These are phyloP conservation scores for Nannoperca australis DNA, from an alignment of 2,797 vertebrate genomes.

Conservation along the genomic window DNA sequence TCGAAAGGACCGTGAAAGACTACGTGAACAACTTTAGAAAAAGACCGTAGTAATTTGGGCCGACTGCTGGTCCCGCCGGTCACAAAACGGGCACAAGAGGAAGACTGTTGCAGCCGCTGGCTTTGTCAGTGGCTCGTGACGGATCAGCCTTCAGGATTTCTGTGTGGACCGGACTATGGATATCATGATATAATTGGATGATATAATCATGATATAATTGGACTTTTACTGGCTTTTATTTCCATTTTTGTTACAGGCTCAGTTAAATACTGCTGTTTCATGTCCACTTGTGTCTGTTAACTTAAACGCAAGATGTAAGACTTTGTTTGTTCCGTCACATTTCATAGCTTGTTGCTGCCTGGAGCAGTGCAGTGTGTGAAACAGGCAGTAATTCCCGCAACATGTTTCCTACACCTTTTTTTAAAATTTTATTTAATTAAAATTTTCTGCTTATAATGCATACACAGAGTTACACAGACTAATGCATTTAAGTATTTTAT, in stretches of 20 bases:
- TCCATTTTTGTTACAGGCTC: conserved; percentile 29
- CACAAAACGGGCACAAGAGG: conserved; percentile 15
- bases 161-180: conserved; percentile 24
- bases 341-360: conserved; percentile 48
- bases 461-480: conserved; percentile 2
- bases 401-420: background rate
- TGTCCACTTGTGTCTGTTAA: conserved; percentile 12
- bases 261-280: conserved; percentile 3
- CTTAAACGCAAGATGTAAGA: conserved; percentile 19
- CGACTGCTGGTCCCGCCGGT: background rate
- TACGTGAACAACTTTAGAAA: conserved; percentile 88
- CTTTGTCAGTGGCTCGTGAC: conserved; percentile 12
- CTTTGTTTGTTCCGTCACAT: conserved; percentile 33
- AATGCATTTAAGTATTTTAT: conserved; percentile 34
- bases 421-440: too few relatives aligned
- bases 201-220: conserved; percentile 44
- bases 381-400: background rate
- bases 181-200: conserved; percentile 45
- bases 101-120: conserved; percentile 17
- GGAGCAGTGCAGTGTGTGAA: conserved; percentile 40
- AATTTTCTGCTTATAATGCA: conserved; percentile 1
- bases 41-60: conserved; percentile 87
- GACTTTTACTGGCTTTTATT: conserved; percentile 34
- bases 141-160: conserved; percentile 12
- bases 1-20: conserved; percentile 92